Base-by-base conservation (phyloP, 2,888 invertebrate species). In the Acleris sparsana region DNA sequence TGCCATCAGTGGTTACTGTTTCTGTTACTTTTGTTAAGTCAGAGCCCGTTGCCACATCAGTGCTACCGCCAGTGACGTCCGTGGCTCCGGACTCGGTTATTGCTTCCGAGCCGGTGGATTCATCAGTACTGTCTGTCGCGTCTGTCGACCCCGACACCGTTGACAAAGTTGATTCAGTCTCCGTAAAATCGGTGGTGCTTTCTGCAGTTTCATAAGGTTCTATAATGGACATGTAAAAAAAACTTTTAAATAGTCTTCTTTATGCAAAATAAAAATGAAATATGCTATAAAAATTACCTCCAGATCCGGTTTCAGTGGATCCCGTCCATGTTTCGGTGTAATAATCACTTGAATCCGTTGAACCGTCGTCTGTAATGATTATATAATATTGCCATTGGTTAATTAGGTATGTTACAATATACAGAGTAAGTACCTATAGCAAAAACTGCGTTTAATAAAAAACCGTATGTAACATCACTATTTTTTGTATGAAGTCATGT, bases 311-410 rank as follows among this genome's bases (percentile, higher is more conserved):
- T 33, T 73, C 74, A 3, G 71, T 75, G 20, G 73, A 75, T 53
- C 75, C 76, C 1, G 80, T 75, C 62, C 73, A 77, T 33, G 61
- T 62, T 16, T 77, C 78, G 29, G 80, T 76, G 43, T 77, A 75
- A 18, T 25, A 22, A 46, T 25, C 25, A 5, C 5, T 5, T 5
- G 56, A 46, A 0, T 5, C 13, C n/a, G 44, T 44, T n/a, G 44
- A n/a, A 46, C 2, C 16, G 16, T 46, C 46, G n/a, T 29, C 57
- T 57, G 57, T 46, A 46, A 57, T 46, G 4, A 11, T 46, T 46
- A 25, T 46, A 25, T 17, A 33, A 2, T 46, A 16, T 46, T 7
- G 7, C 17, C 1, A n/a, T 46, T 17, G 1, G 17, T 6, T 9
- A 17, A 17, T 2, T 13, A 25, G 25, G 6, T 25, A 39, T 39